These are phyloP conservation scores for Gambusia affinis DNA, from an alignment of 2,113 vertebrate species.

Conservation along the genomic window DNA sequence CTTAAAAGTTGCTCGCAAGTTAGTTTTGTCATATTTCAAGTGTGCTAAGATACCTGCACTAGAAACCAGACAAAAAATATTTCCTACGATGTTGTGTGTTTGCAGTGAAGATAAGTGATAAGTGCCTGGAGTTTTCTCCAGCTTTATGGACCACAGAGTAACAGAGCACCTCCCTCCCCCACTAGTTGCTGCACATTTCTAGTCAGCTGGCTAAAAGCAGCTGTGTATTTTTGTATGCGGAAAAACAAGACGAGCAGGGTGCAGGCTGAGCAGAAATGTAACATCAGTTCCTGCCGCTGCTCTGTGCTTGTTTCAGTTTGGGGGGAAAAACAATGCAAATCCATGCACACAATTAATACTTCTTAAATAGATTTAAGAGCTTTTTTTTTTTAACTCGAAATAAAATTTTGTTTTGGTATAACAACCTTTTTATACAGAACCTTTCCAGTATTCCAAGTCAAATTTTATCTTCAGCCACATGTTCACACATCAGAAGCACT, in stretches of 20 bases:
- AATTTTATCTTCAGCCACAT: slow-evolving; percentile 45
- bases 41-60: no score
- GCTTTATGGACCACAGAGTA: neutral
- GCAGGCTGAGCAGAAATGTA: no score
- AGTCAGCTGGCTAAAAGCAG: neutral
- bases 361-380: slow-evolving; percentile 40
- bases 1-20: no score
- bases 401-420: slow-evolving; percentile 55
- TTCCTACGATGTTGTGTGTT: no score
- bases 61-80: no score
- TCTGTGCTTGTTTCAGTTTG: slow-evolving; percentile 35
- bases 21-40: no score
- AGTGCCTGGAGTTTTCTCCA: neutral
- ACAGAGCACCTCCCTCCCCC: neutral
- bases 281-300: neutral
- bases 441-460: slow-evolving; percentile 33
- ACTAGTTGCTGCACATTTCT: neutral
- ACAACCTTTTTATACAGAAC: slow-evolving; percentile 40
- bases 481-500: slow-evolving; percentile 61
- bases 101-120: neutral
- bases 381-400: slow-evolving; percentile 17
- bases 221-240: neutral
- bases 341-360: slow-evolving; percentile 28
- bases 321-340: slow-evolving; percentile 20
- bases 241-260: slow-evolving; percentile 3